phyloP scores from a whole-genome alignment of 2,797 vertebrate species.

The Liasis olivaceus region DNA sequence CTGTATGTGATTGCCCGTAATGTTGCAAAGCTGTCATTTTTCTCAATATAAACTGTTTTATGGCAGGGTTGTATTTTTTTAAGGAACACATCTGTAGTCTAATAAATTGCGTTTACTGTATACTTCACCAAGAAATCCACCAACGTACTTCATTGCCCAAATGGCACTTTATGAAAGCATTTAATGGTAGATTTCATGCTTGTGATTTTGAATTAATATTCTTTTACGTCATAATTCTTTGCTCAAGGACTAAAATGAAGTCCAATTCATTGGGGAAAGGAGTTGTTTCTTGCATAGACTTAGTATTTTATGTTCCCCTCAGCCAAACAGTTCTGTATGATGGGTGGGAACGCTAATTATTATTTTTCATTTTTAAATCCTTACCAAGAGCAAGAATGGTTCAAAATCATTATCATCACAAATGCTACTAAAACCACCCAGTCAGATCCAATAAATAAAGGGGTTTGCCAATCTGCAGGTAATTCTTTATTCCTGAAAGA shows the following conservation, averaged over 20 bases:
- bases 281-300: background rate
- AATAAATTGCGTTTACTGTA: slow-evolving; percentile 43
- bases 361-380: slow-evolving; percentile 15
- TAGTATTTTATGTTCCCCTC: slow-evolving; percentile 1
- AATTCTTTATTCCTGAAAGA: slow-evolving; percentile 10
- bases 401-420: slow-evolving; percentile 27
- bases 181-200: slow-evolving; percentile 26
- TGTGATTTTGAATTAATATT: slow-evolving; percentile 29
- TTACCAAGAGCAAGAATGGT: slow-evolving; percentile 9
- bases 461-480: background rate
- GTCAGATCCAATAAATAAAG: background rate
- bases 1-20: slow-evolving; percentile 8
- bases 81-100: slow-evolving; percentile 34
- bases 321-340: background rate
- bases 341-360: background rate
- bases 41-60: slow-evolving; percentile 41
- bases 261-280: background rate
- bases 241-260: slow-evolving; percentile 22
- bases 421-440: slow-evolving; percentile 20
- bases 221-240: background rate
- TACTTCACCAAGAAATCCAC: slow-evolving; percentile 11
- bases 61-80: background rate
- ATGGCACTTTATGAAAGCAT: slow-evolving; percentile 16
- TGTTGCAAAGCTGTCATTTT: slow-evolving; percentile 38
- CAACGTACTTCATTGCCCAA: slow-evolving; percentile 24